phyloP scores from a whole-genome alignment of 2,888 invertebrate genomes.

The Lordiphosa andalusiaca region DNA sequence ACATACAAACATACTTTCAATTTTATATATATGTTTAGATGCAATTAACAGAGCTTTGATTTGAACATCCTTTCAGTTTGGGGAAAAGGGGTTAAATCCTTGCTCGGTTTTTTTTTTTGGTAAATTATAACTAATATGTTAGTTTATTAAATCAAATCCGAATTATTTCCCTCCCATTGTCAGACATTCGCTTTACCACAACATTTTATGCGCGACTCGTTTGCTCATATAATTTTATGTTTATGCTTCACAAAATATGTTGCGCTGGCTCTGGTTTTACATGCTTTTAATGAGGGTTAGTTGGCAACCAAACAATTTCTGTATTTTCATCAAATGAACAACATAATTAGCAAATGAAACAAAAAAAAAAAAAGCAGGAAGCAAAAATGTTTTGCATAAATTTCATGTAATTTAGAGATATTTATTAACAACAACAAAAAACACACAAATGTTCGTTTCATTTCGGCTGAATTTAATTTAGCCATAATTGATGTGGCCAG shows the following conservation, averaged over 20 bases:
- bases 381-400: slow-evolving; percentile 16
- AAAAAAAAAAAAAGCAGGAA: slow-evolving; percentile 21
- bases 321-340: slow-evolving; percentile 16
- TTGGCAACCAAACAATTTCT: slow-evolving; percentile 27
- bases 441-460: neutral
- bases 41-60: no score
- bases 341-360: slow-evolving; percentile 31
- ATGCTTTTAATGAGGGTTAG: slow-evolving; percentile 52
- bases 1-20: no score
- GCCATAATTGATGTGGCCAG: slow-evolving; percentile 45
- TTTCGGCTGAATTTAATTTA: slow-evolving; percentile 47
- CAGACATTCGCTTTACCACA: no score
- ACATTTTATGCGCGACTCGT: slow-evolving; percentile 21
- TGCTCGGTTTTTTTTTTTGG: no score
- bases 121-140: no score
- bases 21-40: no score
- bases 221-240: slow-evolving; percentile 22
- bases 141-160: no score
- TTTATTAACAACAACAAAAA: slow-evolving; percentile 20
- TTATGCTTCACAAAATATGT: slow-evolving; percentile 39
- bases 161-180: no score
- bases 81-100: no score
- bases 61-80: no score
- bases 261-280: slow-evolving; percentile 41
- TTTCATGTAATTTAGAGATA: slow-evolving; percentile 12